A percentile compares a stretch with the other conserved stretches of the same genome.
Evolutionary conservation across 23 tunicate species (phyloP).

Genomic region (Ascidia mentula): DNA sequence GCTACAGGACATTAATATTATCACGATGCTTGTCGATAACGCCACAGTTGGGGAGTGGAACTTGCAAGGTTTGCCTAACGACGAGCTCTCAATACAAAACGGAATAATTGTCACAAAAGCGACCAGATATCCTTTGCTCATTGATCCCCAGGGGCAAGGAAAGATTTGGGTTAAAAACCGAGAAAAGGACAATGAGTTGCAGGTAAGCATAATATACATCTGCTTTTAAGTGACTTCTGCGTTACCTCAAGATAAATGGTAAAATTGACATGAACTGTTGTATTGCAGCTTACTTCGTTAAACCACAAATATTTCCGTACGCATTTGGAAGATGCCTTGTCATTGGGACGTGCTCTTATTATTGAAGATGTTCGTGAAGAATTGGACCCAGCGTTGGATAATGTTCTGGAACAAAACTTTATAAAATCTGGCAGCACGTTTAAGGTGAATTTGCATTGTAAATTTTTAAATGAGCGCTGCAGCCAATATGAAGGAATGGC

Average conservation of each 20-base stretch:
- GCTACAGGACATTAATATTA: conserved; percentile 60
- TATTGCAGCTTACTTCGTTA: conserved; percentile 56
- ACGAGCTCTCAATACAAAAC: conserved; percentile 78
- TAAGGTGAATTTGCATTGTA: too few relatives aligned
- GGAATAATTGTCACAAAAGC: conserved; percentile 88
- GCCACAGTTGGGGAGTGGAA: conserved; percentile 84
- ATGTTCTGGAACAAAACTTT: conserved; percentile 84
- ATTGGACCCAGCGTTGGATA: conserved; percentile 78
- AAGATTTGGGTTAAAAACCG: conserved; percentile 80
- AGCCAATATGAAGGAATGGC: too few relatives aligned
- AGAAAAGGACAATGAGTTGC: conserved; percentile 69
- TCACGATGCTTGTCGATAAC: conserved; percentile 77
- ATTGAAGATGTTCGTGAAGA: conserved; percentile 86
- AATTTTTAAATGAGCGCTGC: too few relatives aligned
- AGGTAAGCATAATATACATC: conserved; percentile 22
- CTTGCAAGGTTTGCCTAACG: conserved; percentile 70
- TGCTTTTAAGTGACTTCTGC: not conserved
- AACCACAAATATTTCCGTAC: conserved; percentile 87
- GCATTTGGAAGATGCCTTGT: conserved; percentile 73
- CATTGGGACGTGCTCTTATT: conserved; percentile 66
- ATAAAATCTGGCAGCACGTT: conserved; percentile 83
- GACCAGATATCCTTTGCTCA: conserved; percentile 71
- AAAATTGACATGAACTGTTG: not conserved
- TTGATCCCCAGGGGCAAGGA: conserved; percentile 90
- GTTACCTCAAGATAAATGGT: not conserved